Percentiles rank a stretch among this genome's conserved stretches.
phyloP scores from a whole-genome alignment of 2,113 vertebrate genomes.

The Sylvia atricapilla region DNA sequence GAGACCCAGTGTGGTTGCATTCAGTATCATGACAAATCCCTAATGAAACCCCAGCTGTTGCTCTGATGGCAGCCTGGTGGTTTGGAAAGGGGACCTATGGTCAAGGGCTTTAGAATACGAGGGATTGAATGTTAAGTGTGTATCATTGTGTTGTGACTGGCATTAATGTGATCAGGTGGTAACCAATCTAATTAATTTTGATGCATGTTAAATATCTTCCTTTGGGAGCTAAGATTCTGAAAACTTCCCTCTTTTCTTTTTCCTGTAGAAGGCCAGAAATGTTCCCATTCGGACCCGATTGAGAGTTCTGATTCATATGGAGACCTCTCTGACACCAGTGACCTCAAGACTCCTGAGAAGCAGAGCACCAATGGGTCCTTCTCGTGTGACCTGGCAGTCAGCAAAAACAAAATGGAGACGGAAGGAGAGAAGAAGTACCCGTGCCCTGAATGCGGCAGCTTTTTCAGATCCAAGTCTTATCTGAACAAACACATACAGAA shows the following conservation, averaged over 20 bases:
- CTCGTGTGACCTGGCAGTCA: constrained; percentile 84
- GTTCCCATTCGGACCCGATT: constrained; percentile 94
- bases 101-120: not conserved
- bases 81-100: not conserved
- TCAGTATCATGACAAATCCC: not conserved
- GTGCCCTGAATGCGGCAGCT: constrained; percentile 92
- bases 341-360: constrained; percentile 92
- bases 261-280: constrained; percentile 84
- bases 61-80: not conserved
- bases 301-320: constrained; percentile 95
- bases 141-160: not conserved
- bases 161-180: not conserved
- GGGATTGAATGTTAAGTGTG: not conserved
- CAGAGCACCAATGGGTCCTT: constrained; percentile 85
- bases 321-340: constrained; percentile 90
- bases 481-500: constrained; percentile 99
- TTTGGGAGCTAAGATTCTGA: not conserved
- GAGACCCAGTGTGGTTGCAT: not conserved
- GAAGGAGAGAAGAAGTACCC: constrained; percentile 93
- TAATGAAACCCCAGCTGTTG: not conserved
- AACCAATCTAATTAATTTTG: not conserved
- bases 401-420: constrained; percentile 84
- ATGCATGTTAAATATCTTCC: not conserved
- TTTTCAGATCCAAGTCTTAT: constrained; percentile 98
- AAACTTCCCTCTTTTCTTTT: constrained; percentile 43